A percentile compares a stretch with the other conserved stretches of the same genome.
phyloP scores from a whole-genome alignment of 2,113 vertebrate species.

The Poeciliopsis prolifica region DNA sequence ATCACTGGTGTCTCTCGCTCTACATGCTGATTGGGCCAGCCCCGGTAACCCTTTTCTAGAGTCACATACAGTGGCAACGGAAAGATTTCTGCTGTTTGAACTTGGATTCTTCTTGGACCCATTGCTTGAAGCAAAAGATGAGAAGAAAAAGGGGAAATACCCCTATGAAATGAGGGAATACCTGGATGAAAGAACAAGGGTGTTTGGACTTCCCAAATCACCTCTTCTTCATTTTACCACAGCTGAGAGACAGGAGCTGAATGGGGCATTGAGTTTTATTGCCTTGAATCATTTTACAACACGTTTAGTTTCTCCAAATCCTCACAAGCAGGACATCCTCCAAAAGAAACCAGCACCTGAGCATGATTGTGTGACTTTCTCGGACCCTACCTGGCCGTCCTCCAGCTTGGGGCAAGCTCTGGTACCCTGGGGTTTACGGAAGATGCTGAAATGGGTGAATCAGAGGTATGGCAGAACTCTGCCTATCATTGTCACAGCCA shows the following conservation, averaged over 20 bases:
- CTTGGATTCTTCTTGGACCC: constrained; percentile 91
- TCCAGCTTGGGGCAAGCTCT: constrained; percentile 84
- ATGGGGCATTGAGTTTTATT: constrained; percentile 87
- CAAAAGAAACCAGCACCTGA: constrained; percentile 72
- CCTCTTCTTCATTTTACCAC: constrained; percentile 82
- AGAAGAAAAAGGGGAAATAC: constrained; percentile 80
- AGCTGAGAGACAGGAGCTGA: constrained; percentile 80
- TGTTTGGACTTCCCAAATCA: constrained; percentile 68
- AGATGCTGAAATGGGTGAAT: constrained; percentile 87
- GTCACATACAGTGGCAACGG: constrained; percentile 81
- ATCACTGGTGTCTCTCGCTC: constrained; percentile 85
- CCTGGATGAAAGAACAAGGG: constrained; percentile 69
- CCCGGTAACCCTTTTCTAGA: constrained; percentile 89
- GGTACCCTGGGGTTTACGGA: constrained; percentile 87
- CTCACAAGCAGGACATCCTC: constrained; percentile 36
- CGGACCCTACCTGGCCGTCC: constrained; percentile 85
- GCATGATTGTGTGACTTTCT: constrained; percentile 80
- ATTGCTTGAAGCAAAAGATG: constrained; percentile 80
- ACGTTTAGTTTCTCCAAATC: constrained; percentile 81
- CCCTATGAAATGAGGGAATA: constrained; percentile 83
- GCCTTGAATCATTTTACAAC: constrained; percentile 96
- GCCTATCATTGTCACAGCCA: constrained; percentile 89
- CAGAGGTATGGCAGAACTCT: constrained; percentile 79
- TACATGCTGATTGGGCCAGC: constrained; percentile 93
- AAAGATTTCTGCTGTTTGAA: constrained; percentile 90